Conservation (phyloP, 2,888 invertebrate genomes). For the Ichneumon xanthorius region DNA sequence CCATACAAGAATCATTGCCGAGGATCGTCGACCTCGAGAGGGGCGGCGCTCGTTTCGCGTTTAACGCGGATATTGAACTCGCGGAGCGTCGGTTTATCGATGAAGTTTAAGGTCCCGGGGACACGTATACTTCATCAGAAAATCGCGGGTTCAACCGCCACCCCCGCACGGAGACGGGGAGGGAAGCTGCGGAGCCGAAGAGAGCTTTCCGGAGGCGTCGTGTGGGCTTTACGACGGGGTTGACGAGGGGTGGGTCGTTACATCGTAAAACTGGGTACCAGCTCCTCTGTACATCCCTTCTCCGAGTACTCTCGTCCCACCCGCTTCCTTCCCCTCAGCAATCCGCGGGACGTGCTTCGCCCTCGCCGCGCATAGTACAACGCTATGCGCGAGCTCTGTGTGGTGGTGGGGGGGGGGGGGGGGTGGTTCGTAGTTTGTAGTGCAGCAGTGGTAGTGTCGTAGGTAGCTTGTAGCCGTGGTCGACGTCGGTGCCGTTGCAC, state of each 20-base stretch:
- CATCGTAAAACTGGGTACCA: constrained; percentile 59
- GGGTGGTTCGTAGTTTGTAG: not conserved
- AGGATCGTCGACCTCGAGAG: constrained; percentile 29
- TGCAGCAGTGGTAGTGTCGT: constrained; percentile 15
- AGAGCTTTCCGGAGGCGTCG: constrained; percentile 53
- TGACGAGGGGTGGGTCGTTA: constrained; percentile 85
- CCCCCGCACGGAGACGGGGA: too few relatives aligned
- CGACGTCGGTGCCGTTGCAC: constrained; percentile 83
- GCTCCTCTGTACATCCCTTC: constrained; percentile 26
- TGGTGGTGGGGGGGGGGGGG: too few relatives aligned
- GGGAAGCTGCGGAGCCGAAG: constrained; percentile 15
- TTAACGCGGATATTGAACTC: constrained; percentile 74
- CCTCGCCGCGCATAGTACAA: not conserved
- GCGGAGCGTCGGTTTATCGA: not conserved
- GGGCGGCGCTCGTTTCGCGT: constrained; percentile 6
- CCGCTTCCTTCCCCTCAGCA: constrained; percentile 14
- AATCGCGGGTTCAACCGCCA: constrained; percentile 6
- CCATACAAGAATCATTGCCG: constrained; percentile 17
- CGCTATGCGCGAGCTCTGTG: constrained; percentile 8
- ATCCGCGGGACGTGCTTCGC: constrained; percentile 23
- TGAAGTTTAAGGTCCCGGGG: constrained; percentile 76
- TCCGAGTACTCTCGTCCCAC: constrained; percentile 11
- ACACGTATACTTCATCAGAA: constrained; percentile 70
- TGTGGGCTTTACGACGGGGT: constrained; percentile 65
- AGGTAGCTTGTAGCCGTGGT: constrained; percentile 65